These are phyloP conservation scores for Ornithoptera priamus DNA, from an alignment of 2,888 invertebrate genomes.

Conservation along the genomic window DNA sequence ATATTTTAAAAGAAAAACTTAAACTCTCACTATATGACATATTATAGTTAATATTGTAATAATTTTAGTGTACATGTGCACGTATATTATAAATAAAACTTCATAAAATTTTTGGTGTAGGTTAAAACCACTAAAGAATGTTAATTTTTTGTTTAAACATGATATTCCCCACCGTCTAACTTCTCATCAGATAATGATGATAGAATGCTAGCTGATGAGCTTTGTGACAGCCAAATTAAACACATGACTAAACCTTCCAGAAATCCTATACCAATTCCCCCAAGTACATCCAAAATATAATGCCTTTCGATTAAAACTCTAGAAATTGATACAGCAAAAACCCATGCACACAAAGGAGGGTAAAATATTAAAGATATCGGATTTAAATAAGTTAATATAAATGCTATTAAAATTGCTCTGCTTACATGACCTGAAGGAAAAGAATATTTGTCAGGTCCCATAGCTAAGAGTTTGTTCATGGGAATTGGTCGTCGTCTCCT, in stretches of 20 bases:
- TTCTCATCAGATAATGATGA: constrained; percentile 84
- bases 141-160: constrained; percentile 67
- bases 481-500: constrained; percentile 87
- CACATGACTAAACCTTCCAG: constrained; percentile 83
- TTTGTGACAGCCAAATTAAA: constrained; percentile 85
- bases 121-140: neutral
- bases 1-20: too few species aligned
- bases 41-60: too few species aligned
- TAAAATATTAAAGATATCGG: constrained; percentile 81
- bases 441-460: constrained; percentile 92
- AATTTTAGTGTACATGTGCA: too few species aligned
- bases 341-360: constrained; percentile 87
- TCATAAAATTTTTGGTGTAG: neutral
- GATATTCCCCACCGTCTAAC: constrained; percentile 84
- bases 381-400: constrained; percentile 84
- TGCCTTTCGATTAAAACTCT: constrained; percentile 92
- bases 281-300: constrained; percentile 90
- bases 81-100: neutral
- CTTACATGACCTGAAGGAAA: constrained; percentile 98
- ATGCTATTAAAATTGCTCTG: constrained; percentile 86
- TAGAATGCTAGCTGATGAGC: constrained; percentile 80
- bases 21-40: too few species aligned
- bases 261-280: constrained; percentile 87
- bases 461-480: constrained; percentile 84
- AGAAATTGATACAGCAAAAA: constrained; percentile 85